phyloP scores from a whole-genome alignment of 53 echinoderm and acorn worm species.

The Astropecten irregularis region DNA sequence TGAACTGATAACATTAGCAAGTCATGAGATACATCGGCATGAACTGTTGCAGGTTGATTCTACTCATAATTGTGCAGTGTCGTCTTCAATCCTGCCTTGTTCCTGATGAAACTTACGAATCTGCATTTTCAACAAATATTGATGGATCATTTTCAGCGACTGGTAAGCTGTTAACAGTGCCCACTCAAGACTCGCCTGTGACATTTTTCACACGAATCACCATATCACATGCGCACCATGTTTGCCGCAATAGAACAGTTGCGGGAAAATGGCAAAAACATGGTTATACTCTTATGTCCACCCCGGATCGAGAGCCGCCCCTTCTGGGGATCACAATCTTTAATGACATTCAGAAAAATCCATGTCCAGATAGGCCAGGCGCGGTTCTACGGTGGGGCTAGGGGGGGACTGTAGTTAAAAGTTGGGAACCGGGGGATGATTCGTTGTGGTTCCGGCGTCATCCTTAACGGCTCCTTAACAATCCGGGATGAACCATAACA shows the following conservation, averaged over 20 bases:
- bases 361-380: background rate
- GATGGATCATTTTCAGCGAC: background rate
- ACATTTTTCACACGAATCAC: background rate
- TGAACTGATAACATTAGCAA: background rate
- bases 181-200: background rate
- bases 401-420: too few relatives aligned
- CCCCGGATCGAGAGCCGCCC: conserved; percentile 18
- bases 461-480: too few relatives aligned
- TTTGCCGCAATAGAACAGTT: conserved; percentile 8
- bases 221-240: background rate
- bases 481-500: too few relatives aligned
- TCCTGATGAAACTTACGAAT: background rate
- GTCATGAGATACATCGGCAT: background rate
- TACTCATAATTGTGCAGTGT: background rate
- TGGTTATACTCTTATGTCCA: conserved; percentile 9
- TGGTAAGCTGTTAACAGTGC: background rate
- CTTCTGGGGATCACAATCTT: conserved; percentile 17
- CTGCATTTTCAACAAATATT: too few relatives aligned
- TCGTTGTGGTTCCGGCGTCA: too few relatives aligned
- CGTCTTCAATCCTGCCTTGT: background rate
- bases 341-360: background rate
- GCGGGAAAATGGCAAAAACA: conserved; percentile 22
- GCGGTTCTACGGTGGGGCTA: too few relatives aligned
- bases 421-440: too few relatives aligned
- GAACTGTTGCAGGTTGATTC: background rate